Evolutionary conservation across 2,888 invertebrate genomes (phyloP), one percentile per base, ranked within the genome.

Genomic region (Tetragonisca angustula): DNA sequence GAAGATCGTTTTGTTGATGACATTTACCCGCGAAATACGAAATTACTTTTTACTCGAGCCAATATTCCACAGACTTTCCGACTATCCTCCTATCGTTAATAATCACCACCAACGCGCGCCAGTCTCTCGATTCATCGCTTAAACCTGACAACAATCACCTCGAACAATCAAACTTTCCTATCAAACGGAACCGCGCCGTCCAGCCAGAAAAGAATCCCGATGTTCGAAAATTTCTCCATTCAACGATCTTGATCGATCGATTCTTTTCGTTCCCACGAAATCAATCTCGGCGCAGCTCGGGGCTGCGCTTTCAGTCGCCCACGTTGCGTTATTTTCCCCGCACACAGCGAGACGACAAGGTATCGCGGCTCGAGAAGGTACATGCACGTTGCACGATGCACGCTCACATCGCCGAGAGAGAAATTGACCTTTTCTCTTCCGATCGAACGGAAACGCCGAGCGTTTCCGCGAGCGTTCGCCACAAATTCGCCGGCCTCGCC

Each of bases 371-470:
- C 9, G 13, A n/a, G 62, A 43, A 81, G 69, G 69, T 49, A 2
- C 27, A 27, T 27, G n/a, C n/a, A 69, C 71, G 71, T 68, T 59
- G 76, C 76, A 80, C 74, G 74, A 74, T 65, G 21, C 21, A 64
- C 13, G 21, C 19, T 69, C 21, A 13, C 71, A 74, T 27, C 27
- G 56, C 43, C 64, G n/a, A 54, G 82, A 54, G 82, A 81, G 82
- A 81, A 76, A 83, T 81, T 72, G 83, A 81, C 76, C 83, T 72
- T 83, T 68, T 43, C 71, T 43, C 71, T 43, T 75, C 27, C 67
- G 27, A 71, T 81, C 61, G 56, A 67, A 54, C 80, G 56, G 83
- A 82, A 75, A 82, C 62, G 50, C 21, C 61, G 67, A 50, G n/a
- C 54, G 78, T 75, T 79, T 43, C 75, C 75, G 50, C 36, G 54